These are phyloP conservation scores for Corythucha ciliata DNA, from an alignment of 2,888 invertebrate genomes.

Conservation along the genomic window DNA sequence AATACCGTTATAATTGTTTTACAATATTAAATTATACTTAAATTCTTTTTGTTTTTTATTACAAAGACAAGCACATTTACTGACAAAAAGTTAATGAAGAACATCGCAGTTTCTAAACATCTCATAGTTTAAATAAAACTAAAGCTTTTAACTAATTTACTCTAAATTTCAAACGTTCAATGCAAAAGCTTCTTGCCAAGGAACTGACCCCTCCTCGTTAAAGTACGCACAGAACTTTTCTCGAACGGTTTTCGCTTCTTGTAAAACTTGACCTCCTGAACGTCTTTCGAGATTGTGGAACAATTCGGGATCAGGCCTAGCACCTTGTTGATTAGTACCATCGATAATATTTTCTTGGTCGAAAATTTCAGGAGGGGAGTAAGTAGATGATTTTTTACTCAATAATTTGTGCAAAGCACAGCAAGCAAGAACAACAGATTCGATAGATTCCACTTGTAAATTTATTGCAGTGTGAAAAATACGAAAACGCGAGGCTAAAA, in stretches of 20 bases:
- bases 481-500: conserved; percentile 13
- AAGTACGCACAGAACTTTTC: conserved; percentile 3
- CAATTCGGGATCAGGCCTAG: not conserved
- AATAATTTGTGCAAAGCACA: conserved; percentile 12
- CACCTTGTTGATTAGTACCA: conserved; percentile 1
- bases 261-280: not conserved
- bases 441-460: conserved; percentile 1
- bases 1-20: too few relatives aligned
- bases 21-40: too few relatives aligned
- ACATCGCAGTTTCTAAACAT: too few relatives aligned
- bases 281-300: conserved; percentile 2
- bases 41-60: too few relatives aligned
- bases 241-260: conserved; percentile 3
- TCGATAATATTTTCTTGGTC: conserved; percentile 9
- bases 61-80: too few relatives aligned
- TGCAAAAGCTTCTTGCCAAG: conserved; percentile 3
- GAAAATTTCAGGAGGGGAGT: conserved; percentile 6
- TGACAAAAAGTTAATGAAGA: too few relatives aligned
- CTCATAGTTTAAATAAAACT: too few relatives aligned
- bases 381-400: conserved; percentile 1
- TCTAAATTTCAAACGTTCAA: conserved; percentile 2
- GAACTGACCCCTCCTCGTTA: conserved; percentile 1
- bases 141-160: too few relatives aligned
- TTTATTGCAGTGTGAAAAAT: conserved; percentile 15
- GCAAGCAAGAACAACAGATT: conserved; percentile 9